Base-by-base conservation (phyloP, 2,888 invertebrate genomes). In the Orgyia antiqua region DNA sequence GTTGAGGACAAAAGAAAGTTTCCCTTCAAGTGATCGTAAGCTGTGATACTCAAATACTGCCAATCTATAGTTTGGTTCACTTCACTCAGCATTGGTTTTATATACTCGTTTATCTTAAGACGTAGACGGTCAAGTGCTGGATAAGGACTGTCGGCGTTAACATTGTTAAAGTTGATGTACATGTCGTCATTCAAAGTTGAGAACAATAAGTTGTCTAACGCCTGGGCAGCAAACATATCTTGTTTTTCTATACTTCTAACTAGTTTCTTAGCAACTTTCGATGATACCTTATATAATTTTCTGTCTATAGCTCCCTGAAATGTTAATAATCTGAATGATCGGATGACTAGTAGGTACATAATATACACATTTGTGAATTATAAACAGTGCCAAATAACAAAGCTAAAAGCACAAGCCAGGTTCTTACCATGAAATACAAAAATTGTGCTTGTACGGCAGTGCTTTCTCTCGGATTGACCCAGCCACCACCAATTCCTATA, bases 401-500 rank as follows among this genome's bases (percentile, higher is more conserved):
- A n/a, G n/a, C n/a, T n/a, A n/a, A n/a, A n/a, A n/a, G n/a, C n/a
- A n/a, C n/a, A n/a, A n/a, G n/a, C n/a, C n/a, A 15, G 4, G 15
- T 13, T 39, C 60, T 46, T 54, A 82, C 84, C 68, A 69, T 65
- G 25, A 65, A 59, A 33, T 73, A 84, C 8, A 84, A 52, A 36
- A 63, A 77, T 12, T 67, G 63, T 1, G 80, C 71, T 29, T 74
- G 70, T 13, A 62, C 51, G 32, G 76, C 49, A 25, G 68, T 53
- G 35, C 80, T 82, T 45, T 79, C 79, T 39, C 65, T 77, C 0
- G 84, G 84, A 33, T 73, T 66, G 0, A 84, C 79, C 82, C 82
- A 84, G 20, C 79, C 84, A 13, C 84, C 75, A 2, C 84, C 84
- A 24, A 84, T 80, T 1, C 77, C 84, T 19, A 84, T 73, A 7